Base-by-base conservation (phyloP, 2,888 invertebrate genomes). In the Rosalia funebris region DNA sequence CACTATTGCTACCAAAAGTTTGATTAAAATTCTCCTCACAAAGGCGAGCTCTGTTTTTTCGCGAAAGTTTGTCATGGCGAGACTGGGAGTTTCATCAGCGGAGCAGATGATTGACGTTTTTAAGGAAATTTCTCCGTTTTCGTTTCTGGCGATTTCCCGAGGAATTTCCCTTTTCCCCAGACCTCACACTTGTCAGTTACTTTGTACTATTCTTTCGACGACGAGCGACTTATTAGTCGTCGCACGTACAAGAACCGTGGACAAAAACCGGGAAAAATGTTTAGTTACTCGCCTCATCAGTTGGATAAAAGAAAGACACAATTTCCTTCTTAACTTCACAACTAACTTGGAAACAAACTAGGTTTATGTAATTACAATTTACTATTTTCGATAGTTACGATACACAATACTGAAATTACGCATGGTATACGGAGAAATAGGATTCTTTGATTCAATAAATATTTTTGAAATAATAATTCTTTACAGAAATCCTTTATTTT, bases 31-130 rank as follows among this genome's bases (percentile, higher is more conserved):
- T 56, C 58, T 41, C 36, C 36, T 55, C 56, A 58, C 60, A 57
- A 20, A 41, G 46, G 41, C 58, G 62, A 57, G 55, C 52, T 56
- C 63, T 55, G 50, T 63, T 65, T 64, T 69, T 61, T 60, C 66
- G 57, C 57, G 58, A 57, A 65, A 68, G 67, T 70, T 72, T 69
- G 67, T 69, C 69, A 70, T 68, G 65, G 66, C 60, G 58, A 60
- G 57, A 63, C 65, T 57, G 63, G 68, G 62, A 65, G 63, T 66
- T 63, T 63, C 66, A 66, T 66, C 67, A 66, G 61, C 69, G 64
- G 57, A 70, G 64, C 73, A 74, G 71, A 72, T 78, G 78, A 79
- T 77, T 78, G 79, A 78, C 77, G 73, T 77, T 78, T 78, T 76
- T 72, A 68, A 67, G 71, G 71, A 71, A 72, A 72, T 72, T 70